Conservation (phyloP, 2,113 vertebrate genomes). For the Trematomus loennbergii region DNA sequence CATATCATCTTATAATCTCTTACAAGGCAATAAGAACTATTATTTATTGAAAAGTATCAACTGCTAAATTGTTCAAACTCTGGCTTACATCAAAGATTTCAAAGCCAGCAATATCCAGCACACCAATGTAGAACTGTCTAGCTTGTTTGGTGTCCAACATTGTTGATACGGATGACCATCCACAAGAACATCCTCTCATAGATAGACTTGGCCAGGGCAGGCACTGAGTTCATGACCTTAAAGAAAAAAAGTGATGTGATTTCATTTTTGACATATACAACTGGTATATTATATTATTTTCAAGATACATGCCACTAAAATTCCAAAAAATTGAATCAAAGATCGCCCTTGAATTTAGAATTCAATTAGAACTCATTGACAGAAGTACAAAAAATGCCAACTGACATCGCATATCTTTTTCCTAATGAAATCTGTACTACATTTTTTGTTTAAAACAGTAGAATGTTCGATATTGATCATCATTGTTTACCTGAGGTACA, state of each 20-base stretch:
- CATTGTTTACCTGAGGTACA: too few species aligned
- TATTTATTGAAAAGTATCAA: rapidly evolving
- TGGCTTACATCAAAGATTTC: conserved; percentile 87
- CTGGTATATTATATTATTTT: neutral
- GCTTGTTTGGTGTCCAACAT: conserved; percentile 81
- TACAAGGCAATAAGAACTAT: neutral
- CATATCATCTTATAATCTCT: neutral
- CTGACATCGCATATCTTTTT: too few species aligned
- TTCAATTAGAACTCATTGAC: too few species aligned
- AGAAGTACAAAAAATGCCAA: too few species aligned
- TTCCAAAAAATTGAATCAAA: too few species aligned
- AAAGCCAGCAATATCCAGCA: conserved; percentile 90
- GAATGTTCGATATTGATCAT: too few species aligned
- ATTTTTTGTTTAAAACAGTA: too few species aligned
- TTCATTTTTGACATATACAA: too few species aligned
- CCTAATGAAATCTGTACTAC: too few species aligned
- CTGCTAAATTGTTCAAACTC: neutral
- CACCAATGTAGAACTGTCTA: conserved; percentile 91
- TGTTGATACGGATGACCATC: conserved; percentile 82
- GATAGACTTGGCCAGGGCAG: conserved; percentile 77
- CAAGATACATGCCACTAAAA: neutral
- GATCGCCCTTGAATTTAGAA: too few species aligned
- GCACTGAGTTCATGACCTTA: conserved; percentile 71
- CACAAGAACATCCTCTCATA: conserved; percentile 85
- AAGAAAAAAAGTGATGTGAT: neutral